phyloP scores from a whole-genome alignment of 2,888 invertebrate species.

The Anarsia innoxiella region DNA sequence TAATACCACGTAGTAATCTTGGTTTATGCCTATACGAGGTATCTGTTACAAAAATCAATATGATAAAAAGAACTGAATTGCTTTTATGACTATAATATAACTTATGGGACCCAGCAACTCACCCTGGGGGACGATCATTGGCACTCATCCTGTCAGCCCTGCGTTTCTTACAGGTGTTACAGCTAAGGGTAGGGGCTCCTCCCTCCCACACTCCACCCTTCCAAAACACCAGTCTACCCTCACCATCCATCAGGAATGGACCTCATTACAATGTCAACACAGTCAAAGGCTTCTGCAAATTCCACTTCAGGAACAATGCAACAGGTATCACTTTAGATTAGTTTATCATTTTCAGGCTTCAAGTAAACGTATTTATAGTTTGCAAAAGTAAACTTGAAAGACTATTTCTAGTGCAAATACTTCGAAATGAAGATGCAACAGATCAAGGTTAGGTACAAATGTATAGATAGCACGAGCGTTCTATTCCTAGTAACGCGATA shows the following conservation, averaged over 20 bases:
- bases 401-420: no score
- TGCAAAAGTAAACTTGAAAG: background rate
- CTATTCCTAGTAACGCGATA: conserved; percentile 26
- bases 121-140: conserved; percentile 53
- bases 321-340: background rate
- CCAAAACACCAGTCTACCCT: conserved; percentile 65
- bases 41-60: no score
- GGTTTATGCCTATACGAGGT: no score
- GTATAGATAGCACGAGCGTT: no score
- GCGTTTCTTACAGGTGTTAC: conserved; percentile 65
- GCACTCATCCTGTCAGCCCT: conserved; percentile 62
- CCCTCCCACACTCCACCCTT: conserved; percentile 65
- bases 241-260: conserved; percentile 59
- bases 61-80: no score
- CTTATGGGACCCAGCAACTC: conserved; percentile 31
- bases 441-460: no score
- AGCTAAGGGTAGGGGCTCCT: conserved; percentile 57
- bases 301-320: background rate
- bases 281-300: conserved; percentile 14
- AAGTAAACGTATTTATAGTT: no score
- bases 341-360: no score
- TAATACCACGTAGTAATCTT: no score
- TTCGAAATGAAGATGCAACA: no score
- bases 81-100: no score
- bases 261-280: conserved; percentile 25